These are phyloP conservation scores for Rhingia campestris DNA, from an alignment of 2,888 invertebrate genomes.

Conservation along the genomic window DNA sequence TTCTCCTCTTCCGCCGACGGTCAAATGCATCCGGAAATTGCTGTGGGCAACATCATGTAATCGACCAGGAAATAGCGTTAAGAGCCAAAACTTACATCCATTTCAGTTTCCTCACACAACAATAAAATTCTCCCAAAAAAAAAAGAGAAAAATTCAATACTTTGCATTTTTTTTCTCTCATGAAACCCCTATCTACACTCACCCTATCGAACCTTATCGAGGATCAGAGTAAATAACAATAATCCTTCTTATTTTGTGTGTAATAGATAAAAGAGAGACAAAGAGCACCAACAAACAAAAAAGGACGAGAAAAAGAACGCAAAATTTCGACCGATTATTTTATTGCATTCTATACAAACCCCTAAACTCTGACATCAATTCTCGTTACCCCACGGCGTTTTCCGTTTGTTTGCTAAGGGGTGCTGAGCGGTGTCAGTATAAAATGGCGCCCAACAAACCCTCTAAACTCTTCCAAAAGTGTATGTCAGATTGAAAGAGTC, in stretches of 20 bases:
- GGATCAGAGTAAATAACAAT: constrained; percentile 70
- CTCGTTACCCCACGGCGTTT: constrained; percentile 50
- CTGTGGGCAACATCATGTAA: constrained; percentile 70
- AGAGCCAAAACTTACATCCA: constrained; percentile 67
- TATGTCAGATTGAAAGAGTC: constrained; percentile 71
- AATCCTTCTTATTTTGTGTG: constrained; percentile 69
- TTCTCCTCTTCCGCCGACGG: constrained; percentile 45
- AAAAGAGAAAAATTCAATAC: constrained; percentile 26
- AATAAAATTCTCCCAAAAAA: constrained; percentile 1
- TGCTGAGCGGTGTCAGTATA: constrained; percentile 16
- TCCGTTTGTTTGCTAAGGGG: constrained; percentile 38
- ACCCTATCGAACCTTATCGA: constrained; percentile 49
- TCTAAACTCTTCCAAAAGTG: constrained; percentile 64
- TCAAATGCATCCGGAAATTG: constrained; percentile 71
- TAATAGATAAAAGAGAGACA: constrained; percentile 59
- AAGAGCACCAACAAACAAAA: constrained; percentile 10
- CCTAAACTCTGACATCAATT: constrained; percentile 72
- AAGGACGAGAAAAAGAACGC: constrained; percentile 38
- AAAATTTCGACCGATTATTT: constrained; percentile 68
- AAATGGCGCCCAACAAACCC: constrained; percentile 49
- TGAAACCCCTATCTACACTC: constrained; percentile 7
- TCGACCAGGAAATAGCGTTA: constrained; percentile 70
- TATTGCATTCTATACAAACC: constrained; percentile 69
- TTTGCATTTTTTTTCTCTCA: constrained; percentile 7
- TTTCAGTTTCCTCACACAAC: constrained; percentile 21